Evolutionary conservation across 2,888 invertebrate genomes (phyloP), one percentile per base, ranked within the genome.

Genomic region (Metacarcinus magister): DNA sequence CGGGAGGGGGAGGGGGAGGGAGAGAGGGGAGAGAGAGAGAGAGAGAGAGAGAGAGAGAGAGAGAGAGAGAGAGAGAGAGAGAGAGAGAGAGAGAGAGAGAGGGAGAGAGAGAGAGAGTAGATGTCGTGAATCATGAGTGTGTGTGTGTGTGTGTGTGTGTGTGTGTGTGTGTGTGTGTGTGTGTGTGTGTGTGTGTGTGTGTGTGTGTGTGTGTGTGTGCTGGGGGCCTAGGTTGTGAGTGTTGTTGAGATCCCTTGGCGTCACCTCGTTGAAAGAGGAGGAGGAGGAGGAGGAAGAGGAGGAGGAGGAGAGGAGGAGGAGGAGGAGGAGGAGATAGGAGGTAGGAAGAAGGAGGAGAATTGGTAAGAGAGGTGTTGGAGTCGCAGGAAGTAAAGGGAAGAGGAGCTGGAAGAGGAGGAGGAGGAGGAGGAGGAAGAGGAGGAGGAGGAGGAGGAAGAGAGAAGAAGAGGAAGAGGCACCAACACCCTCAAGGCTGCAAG

Each of bases 401-500:
- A 32, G 93, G 39, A 93, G 0, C 60, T 28, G 60, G 93, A 60
- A 60, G 60, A 54, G 32, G 16, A 32, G 13, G 60, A 28, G 60
- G 28, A 54, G 54, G 54, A 54, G 54, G 3, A 2, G 48, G 48
- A 48, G 10, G 10, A 48, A 48, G 48, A 7, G 10, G 10, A 48
- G 10, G 54, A 16, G 16, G 54, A 16, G 16, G 54, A 16, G 16
- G 10, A 16, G 16, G 54, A 16, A 75, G 54, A 16, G 16, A 10
- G 54, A 54, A 16, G 54, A 54, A 16, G 54, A 54, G 54, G 54
- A 54, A 16, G 54, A 54, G 54, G 16, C n/a, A 23, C n/a, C 67
- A 10, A 4, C 10, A 23, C 67, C 43, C 93, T 93, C 60, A 32
- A 75, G 93, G 93, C 93, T 93, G 93, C 39, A 82, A 87, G 94